A percentile compares a stretch with the other conserved stretches of the same genome.
Evolutionary conservation across 1,140 invertebrate species (phyloP).

Genomic region (Lepidotrigona ventralis): DNA sequence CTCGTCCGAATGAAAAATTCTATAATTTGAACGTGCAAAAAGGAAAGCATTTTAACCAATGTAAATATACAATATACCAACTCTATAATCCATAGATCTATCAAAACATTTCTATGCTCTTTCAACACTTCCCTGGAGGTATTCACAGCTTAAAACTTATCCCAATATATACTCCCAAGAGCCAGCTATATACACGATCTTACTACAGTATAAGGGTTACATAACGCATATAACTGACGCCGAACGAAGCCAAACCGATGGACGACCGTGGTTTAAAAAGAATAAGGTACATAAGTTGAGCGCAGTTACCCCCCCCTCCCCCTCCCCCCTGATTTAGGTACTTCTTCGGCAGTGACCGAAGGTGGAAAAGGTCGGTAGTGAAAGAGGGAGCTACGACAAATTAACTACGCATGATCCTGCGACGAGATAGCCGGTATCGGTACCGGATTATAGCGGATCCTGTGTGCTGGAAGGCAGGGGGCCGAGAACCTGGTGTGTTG

Average conservation of each 20-base stretch:
- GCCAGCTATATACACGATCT: neutral
- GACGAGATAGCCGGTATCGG: constrained; percentile 21
- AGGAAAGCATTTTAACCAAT: neutral
- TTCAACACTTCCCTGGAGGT: neutral
- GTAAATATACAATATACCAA: neutral
- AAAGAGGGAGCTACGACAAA: constrained; percentile 27
- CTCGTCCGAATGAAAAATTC: too few species aligned
- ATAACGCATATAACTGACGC: neutral
- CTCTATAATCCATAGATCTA: too few species aligned
- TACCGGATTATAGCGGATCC: constrained; percentile 21
- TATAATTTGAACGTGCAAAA: too few species aligned
- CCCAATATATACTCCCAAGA: neutral
- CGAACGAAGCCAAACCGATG: neutral
- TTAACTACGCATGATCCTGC: constrained; percentile 31
- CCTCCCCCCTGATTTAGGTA: neutral
- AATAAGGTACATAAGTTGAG: neutral
- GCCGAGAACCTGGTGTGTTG: constrained; percentile 7
- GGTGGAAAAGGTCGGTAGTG: neutral
- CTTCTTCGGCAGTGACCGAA: neutral
- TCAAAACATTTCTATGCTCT: neutral
- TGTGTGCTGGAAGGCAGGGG: constrained; percentile 18
- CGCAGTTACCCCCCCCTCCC: too few species aligned
- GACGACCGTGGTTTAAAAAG: neutral
- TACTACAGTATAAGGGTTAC: neutral
- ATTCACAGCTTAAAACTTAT: neutral